Conservation (phyloP, 2,888 invertebrate species). For the Tipula unca region DNA sequence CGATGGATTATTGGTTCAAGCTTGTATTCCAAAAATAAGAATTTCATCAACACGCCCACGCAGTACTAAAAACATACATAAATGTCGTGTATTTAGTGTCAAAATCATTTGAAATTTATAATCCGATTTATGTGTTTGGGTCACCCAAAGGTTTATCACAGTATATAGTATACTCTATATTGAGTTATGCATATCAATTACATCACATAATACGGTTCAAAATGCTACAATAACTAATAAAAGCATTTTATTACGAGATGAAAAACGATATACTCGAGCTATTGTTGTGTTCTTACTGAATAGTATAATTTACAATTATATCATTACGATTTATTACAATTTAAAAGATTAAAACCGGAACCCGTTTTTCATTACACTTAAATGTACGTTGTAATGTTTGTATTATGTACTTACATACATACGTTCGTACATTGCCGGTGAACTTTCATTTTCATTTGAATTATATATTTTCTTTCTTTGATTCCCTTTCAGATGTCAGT, state of each 20-base stretch:
- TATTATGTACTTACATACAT: not conserved
- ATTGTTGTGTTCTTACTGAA: not conserved
- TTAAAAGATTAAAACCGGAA: not conserved
- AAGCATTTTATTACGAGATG: not conserved
- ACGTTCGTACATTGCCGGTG: not conserved
- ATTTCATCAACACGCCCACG: not conserved
- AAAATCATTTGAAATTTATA: not conserved
- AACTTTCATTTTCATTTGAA: not conserved
- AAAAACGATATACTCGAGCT: not conserved
- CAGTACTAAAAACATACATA: too few relatives aligned
- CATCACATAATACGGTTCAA: not conserved
- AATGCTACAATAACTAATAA: not conserved
- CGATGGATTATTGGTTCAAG: too few relatives aligned
- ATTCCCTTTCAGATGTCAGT: not conserved
- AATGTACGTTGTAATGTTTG: not conserved
- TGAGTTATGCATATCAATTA: not conserved
- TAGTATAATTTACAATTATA: not conserved
- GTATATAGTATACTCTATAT: not conserved
- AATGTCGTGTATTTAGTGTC: too few relatives aligned
- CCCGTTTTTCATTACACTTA: not conserved
- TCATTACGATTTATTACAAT: not conserved
- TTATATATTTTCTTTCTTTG: not conserved
- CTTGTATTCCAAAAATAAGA: not conserved
- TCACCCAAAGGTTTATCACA: not conserved
- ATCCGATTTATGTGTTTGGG: not conserved